Evolutionary conservation across 2,113 vertebrate genomes (phyloP).

Genomic region (Arenaria interpres): DNA sequence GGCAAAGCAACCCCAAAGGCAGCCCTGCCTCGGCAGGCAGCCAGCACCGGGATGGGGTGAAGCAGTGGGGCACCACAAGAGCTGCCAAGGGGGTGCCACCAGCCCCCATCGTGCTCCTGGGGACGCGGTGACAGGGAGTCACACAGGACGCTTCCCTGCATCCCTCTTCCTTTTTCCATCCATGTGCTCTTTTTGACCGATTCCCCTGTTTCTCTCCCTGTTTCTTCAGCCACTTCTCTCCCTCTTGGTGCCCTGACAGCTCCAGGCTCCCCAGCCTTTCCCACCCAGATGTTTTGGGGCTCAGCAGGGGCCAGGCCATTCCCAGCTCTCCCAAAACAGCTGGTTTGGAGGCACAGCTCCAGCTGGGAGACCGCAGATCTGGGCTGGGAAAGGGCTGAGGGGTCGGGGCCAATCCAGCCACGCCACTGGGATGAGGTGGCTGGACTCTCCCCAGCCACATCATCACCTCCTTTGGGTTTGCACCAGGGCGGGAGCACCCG

Average conservation of each 20-base stretch:
- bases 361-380: neutral
- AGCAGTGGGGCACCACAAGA: neutral
- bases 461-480: neutral
- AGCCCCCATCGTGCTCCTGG: neutral
- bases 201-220: neutral
- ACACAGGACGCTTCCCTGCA: neutral
- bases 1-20: neutral
- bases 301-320: neutral
- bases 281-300: neutral
- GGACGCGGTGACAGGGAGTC: accelerated
- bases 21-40: neutral
- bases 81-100: neutral
- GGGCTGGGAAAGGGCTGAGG: neutral
- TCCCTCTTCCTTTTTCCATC: neutral
- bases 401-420: neutral
- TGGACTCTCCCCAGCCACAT: neutral
- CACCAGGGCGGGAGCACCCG: accelerated
- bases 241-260: accelerated
- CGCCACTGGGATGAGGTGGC: neutral
- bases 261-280: neutral
- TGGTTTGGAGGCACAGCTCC: neutral
- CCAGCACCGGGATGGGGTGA: neutral
- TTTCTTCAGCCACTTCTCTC: neutral
- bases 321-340: neutral
- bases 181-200: neutral